These are phyloP conservation scores for Ormia ochracea DNA, from an alignment of 2,888 invertebrate species.

Conservation along the genomic window DNA sequence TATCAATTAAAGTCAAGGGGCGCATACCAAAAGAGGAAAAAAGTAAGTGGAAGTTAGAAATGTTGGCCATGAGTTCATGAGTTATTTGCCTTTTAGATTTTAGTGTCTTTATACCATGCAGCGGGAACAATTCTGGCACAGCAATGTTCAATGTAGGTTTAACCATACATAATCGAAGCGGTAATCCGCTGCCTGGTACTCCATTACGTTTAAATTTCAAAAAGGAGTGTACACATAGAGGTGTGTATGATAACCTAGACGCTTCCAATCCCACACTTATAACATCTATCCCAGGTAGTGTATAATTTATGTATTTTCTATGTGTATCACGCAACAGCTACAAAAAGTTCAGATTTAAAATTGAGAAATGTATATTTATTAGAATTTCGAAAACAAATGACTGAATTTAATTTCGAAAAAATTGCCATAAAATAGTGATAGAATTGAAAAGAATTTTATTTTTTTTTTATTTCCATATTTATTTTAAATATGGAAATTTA, in stretches of 20 bases:
- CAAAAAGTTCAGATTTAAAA: slow-evolving; percentile 23
- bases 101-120: slow-evolving; percentile 90
- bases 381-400: not conserved
- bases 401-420: not conserved
- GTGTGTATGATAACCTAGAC: slow-evolving; percentile 83
- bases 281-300: slow-evolving; percentile 77
- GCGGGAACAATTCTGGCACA: slow-evolving; percentile 89
- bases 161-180: slow-evolving; percentile 87
- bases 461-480: not conserved
- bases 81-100: slow-evolving; percentile 81
- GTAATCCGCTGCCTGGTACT: slow-evolving; percentile 89
- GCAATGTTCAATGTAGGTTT: slow-evolving; percentile 92
- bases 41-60: slow-evolving; percentile 78
- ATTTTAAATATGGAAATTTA: too few relatives aligned
- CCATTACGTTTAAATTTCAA: slow-evolving; percentile 90
- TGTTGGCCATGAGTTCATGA: not conserved
- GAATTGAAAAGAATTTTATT: not conserved
- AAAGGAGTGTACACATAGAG: slow-evolving; percentile 95
- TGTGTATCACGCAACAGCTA: slow-evolving; percentile 52
- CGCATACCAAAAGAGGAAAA: slow-evolving; percentile 90
- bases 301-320: slow-evolving; percentile 68
- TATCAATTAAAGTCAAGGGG: slow-evolving; percentile 91
- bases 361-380: slow-evolving; percentile 32
- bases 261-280: slow-evolving; percentile 77
- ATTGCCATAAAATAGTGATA: not conserved